These are phyloP conservation scores for Drosophila rufa DNA, from an alignment of 1,140 invertebrate genomes.

Conservation along the genomic window DNA sequence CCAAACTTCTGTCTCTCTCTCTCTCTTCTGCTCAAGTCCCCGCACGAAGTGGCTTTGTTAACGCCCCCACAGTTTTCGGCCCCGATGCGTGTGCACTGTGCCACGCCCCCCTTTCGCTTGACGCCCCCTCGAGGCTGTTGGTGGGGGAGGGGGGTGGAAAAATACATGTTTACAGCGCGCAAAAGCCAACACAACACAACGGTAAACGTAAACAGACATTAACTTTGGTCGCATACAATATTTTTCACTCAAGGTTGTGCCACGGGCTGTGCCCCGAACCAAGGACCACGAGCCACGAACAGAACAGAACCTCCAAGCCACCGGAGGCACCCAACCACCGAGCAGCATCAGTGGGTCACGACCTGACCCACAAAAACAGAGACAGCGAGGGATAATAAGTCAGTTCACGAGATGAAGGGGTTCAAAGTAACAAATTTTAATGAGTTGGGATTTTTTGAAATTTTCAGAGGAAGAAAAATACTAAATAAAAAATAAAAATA, in stretches of 20 bases:
- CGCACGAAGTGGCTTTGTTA: conserved; percentile 64
- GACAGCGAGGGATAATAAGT: not conserved
- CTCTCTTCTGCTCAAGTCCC: conserved; percentile 3
- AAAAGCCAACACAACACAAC: conserved; percentile 77
- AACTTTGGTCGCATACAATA: conserved; percentile 79
- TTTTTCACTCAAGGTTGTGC: conserved; percentile 78
- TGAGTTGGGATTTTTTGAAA: too few relatives aligned
- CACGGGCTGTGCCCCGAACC: conserved; percentile 22
- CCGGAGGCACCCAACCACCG: not conserved
- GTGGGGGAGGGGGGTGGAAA: conserved; percentile 12
- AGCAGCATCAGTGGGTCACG: conserved; percentile 30
- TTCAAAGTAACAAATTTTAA: not conserved
- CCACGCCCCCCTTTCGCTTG: conserved; percentile 12
- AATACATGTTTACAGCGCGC: conserved; percentile 79
- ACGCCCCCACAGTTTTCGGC: conserved; percentile 49
- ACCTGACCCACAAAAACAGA: conserved; percentile 45
- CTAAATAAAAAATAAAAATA: too few relatives aligned
- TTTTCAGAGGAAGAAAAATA: too few relatives aligned
- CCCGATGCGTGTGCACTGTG: conserved; percentile 60
- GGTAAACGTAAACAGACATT: conserved; percentile 82
- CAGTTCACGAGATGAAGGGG: not conserved
- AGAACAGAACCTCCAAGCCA: not conserved
- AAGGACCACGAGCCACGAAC: conserved; percentile 11
- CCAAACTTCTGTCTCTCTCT: conserved; percentile 44
- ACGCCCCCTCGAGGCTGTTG: conserved; percentile 15